Conservation (phyloP, 2,113 vertebrate genomes). For the Merops nubicus region DNA sequence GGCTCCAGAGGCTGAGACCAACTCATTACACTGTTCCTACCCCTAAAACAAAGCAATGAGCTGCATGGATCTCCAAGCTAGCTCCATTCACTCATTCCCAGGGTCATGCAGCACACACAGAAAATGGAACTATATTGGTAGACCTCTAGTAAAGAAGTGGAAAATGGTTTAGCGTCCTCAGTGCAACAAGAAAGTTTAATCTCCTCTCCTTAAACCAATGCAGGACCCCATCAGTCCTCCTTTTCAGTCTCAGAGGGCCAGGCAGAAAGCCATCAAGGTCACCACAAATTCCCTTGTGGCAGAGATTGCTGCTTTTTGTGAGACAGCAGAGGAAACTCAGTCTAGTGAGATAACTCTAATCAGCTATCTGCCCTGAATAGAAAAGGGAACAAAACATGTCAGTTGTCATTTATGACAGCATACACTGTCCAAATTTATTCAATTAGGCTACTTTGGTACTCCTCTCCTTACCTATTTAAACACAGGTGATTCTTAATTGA, state of each 20-base stretch:
- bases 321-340: background rate
- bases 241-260: background rate
- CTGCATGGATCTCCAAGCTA: background rate
- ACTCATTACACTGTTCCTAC: background rate
- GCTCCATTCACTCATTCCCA: background rate
- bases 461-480: background rate
- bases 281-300: background rate
- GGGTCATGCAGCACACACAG: background rate
- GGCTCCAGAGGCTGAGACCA: background rate
- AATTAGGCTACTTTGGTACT: background rate
- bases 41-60: background rate
- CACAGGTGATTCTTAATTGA: background rate
- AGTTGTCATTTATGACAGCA: background rate
- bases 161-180: background rate
- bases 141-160: background rate
- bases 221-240: background rate
- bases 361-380: background rate
- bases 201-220: background rate
- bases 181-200: background rate
- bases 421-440: background rate
- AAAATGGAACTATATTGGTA: background rate
- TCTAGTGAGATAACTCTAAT: background rate
- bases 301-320: accelerated
- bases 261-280: background rate
- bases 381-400: background rate